A percentile compares a stretch with the other conserved stretches of the same genome.
These are phyloP conservation scores for Morus bassanus DNA, from an alignment of 2,797 vertebrate genomes.

Conservation along the genomic window DNA sequence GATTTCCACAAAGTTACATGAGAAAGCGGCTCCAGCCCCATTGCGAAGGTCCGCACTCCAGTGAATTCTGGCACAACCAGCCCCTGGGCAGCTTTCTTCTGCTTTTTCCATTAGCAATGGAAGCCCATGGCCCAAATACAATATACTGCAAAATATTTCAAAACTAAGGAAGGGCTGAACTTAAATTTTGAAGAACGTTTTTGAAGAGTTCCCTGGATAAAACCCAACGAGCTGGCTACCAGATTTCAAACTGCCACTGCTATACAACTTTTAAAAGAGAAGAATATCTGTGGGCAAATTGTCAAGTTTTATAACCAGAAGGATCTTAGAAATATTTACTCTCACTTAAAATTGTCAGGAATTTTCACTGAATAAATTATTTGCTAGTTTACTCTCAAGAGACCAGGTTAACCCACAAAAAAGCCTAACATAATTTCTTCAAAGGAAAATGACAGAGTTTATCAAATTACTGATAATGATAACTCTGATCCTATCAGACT, in stretches of 20 bases:
- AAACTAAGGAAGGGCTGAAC: not conserved
- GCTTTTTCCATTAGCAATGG: not conserved
- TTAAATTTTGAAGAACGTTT: not conserved
- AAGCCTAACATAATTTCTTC: not conserved
- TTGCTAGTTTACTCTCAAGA: not conserved
- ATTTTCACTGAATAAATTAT: conserved; percentile 1
- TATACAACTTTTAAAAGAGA: not conserved
- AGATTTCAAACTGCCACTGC: not conserved
- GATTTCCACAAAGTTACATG: rapidly evolving
- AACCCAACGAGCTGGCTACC: not conserved
- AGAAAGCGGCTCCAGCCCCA: not conserved
- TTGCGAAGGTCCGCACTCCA: not conserved
- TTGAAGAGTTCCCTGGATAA: not conserved
- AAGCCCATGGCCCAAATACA: not conserved
- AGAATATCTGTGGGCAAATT: not conserved
- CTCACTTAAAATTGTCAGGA: not conserved
- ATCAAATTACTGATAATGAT: not conserved
- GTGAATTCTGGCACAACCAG: not conserved
- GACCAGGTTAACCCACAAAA: not conserved
- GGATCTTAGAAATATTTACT: not conserved
- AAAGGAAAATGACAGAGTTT: not conserved
- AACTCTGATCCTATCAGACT: not conserved
- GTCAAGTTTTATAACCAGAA: not conserved
- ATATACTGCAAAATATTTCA: not conserved
- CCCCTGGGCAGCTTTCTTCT: not conserved